Evolutionary conservation across 1,140 invertebrate species (phyloP).

Genomic region (Brachionus calyciflorus): DNA sequence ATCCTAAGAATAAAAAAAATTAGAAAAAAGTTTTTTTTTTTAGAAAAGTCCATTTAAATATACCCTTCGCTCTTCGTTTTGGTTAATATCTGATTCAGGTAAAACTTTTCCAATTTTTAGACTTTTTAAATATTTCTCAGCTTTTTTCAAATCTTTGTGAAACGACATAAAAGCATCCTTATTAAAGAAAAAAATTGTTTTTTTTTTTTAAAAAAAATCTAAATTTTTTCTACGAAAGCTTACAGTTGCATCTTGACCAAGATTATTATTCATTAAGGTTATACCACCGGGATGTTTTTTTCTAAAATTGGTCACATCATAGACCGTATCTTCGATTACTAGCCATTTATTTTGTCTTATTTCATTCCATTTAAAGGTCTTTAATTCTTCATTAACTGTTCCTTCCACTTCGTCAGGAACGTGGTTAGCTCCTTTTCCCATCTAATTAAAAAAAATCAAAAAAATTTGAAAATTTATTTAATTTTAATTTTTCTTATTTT

Average conservation of each 20-base stretch:
- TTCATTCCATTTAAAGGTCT: constrained; percentile 52
- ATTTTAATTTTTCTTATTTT: no score
- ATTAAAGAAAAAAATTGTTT: not conserved
- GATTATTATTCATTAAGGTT: constrained; percentile 54
- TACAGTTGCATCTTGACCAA: constrained; percentile 60
- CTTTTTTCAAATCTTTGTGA: constrained; percentile 14
- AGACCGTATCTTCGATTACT: constrained; percentile 56
- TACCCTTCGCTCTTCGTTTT: not conserved
- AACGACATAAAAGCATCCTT: constrained; percentile 2
- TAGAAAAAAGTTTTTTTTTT: no score
- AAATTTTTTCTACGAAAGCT: constrained; percentile 5
- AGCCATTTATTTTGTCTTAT: constrained; percentile 52
- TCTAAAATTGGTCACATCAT: constrained; percentile 56
- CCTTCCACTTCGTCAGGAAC: not conserved
- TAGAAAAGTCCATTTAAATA: no score
- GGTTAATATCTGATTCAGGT: not conserved
- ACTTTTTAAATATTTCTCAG: not conserved
- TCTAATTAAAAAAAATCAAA: no score
- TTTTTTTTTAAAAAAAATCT: not conserved
- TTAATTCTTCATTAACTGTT: not conserved
- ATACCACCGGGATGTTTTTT: constrained; percentile 59
- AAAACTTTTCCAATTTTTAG: not conserved
- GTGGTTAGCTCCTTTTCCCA: constrained; percentile 4
- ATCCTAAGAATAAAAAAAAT: not conserved
- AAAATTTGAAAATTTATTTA: no score